phyloP scores from a whole-genome alignment of 2,113 vertebrate genomes.

The Cathartes aura region DNA sequence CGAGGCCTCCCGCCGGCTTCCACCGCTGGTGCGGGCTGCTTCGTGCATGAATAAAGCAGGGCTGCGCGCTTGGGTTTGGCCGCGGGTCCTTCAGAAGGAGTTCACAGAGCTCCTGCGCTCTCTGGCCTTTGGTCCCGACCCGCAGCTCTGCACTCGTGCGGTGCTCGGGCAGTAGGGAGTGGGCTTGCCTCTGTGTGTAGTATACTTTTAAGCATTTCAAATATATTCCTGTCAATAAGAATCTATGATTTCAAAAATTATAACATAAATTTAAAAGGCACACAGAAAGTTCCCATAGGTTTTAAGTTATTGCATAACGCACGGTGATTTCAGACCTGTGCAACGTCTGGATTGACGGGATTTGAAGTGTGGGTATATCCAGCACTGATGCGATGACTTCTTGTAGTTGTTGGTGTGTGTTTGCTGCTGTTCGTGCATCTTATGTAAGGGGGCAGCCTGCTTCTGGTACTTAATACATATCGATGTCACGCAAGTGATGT shows the following conservation, averaged over 20 bases:
- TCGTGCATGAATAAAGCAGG: background rate
- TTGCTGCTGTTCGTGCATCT: background rate
- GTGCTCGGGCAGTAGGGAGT: background rate
- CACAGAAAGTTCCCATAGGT: fast-evolving
- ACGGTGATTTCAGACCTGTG: background rate
- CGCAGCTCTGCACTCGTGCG: fast-evolving
- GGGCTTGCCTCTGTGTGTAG: fast-evolving
- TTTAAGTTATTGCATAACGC: fast-evolving
- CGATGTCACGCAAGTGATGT: fast-evolving
- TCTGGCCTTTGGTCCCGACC: background rate
- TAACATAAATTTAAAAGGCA: background rate
- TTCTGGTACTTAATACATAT: fast-evolving
- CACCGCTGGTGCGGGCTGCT: background rate
- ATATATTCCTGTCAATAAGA: background rate
- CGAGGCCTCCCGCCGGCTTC: too few species aligned
- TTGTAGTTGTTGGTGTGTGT: background rate
- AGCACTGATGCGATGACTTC: background rate
- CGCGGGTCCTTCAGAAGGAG: background rate
- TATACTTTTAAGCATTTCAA: fast-evolving
- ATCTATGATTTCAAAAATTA: fast-evolving
- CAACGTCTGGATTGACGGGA: fast-evolving
- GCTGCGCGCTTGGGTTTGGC: too few species aligned
- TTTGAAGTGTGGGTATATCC: background rate
- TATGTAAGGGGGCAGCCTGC: background rate
- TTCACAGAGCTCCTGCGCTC: background rate